Conservation (phyloP, 2,888 invertebrate species). For the Lasioglossum morio region DNA sequence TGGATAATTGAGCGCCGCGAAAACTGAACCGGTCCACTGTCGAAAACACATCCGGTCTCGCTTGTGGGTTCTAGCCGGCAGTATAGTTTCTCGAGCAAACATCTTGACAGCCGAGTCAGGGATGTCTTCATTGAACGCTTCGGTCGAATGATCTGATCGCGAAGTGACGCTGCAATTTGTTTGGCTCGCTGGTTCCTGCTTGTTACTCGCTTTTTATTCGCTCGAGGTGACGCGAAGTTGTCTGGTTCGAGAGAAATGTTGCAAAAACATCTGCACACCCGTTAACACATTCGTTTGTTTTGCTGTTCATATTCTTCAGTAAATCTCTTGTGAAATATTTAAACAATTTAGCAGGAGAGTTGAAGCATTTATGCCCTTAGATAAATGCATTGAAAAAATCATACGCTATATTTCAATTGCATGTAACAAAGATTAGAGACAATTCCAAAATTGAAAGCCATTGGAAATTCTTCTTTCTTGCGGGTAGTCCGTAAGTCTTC, state of each 20-base stretch:
- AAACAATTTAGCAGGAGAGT: neutral
- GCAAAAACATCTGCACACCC: neutral
- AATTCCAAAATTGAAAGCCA: neutral
- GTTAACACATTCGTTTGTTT: neutral
- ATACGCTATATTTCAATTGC: neutral
- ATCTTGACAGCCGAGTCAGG: neutral
- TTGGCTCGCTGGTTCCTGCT: neutral
- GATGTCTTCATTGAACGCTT: neutral
- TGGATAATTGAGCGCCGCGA: slow-evolving; percentile 11
- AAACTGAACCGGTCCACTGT: neutral
- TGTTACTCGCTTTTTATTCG: neutral
- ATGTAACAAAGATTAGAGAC: neutral
- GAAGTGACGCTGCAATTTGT: neutral
- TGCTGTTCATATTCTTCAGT: neutral
- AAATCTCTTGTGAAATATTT: neutral
- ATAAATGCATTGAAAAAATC: neutral
- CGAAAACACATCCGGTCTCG: neutral
- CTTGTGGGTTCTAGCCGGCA: neutral
- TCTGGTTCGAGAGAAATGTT: neutral
- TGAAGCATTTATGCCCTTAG: too few species aligned
- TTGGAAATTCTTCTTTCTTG: neutral
- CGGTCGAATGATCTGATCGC: neutral
- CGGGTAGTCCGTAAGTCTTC: neutral
- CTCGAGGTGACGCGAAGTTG: neutral
- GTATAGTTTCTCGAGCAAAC: neutral